Percentiles rank a stretch among this genome's conserved stretches.
Conservation (phyloP, 2,797 vertebrate genomes). For the Prunella strophiata region DNA sequence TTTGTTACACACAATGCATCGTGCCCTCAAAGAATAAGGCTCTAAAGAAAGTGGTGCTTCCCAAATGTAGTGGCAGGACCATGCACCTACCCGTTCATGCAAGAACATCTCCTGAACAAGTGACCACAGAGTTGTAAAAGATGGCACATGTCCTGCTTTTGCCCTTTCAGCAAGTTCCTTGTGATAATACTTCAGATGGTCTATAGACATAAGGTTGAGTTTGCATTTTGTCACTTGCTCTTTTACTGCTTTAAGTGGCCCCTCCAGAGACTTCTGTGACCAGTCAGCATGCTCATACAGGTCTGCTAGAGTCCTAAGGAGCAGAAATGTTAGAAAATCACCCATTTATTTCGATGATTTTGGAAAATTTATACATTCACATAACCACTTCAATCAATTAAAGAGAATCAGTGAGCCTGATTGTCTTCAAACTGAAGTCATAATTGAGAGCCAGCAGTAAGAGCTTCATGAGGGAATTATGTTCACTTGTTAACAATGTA, state of each 20-base stretch:
- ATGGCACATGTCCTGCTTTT: conserved; percentile 75
- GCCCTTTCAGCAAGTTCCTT: conserved; percentile 74
- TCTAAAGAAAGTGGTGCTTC: neutral
- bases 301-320: conserved; percentile 80
- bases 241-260: conserved; percentile 67
- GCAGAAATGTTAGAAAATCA: neutral
- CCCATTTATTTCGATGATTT: neutral
- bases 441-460: neutral
- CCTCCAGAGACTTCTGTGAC: conserved; percentile 80
- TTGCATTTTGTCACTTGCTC: conserved; percentile 79
- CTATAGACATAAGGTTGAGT: conserved; percentile 68
- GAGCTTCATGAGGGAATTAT: neutral
- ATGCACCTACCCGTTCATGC: conserved; percentile 74
- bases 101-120: conserved; percentile 82
- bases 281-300: conserved; percentile 83
- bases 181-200: conserved; percentile 75
- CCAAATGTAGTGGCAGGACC: neutral
- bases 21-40: neutral
- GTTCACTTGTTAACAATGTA: neutral
- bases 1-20: neutral
- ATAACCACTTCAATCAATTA: neutral
- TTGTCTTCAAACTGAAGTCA: neutral
- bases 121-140: conserved; percentile 83
- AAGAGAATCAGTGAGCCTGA: neutral
- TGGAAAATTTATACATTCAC: neutral